phyloP scores from a whole-genome alignment of 2,888 invertebrate species.

The Caenorhabditis sp. region DNA sequence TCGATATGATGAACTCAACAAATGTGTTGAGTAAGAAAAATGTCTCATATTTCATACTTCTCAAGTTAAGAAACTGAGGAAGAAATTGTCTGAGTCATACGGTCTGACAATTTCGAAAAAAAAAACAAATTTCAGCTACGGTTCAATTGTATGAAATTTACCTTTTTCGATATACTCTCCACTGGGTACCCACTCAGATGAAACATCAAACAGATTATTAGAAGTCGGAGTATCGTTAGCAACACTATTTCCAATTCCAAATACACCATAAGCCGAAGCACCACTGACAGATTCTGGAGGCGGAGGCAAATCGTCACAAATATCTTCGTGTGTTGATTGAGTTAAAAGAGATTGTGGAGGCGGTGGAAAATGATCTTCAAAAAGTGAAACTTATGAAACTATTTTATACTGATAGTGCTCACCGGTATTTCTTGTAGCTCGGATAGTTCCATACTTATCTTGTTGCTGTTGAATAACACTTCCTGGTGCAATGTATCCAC shows the following conservation, averaged over 20 bases:
- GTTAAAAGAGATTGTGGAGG: constrained; percentile 24
- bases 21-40: no score
- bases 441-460: constrained; percentile 29
- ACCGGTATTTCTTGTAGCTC: constrained; percentile 2
- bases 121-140: neutral
- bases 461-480: constrained; percentile 34
- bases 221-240: constrained; percentile 13
- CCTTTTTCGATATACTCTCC: constrained; percentile 54
- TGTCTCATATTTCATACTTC: no score
- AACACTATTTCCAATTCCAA: constrained; percentile 9
- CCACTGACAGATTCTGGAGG: constrained; percentile 39
- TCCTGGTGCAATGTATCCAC: constrained; percentile 34
- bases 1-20: no score
- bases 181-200: constrained; percentile 45
- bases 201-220: constrained; percentile 39
- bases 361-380: constrained; percentile 28
- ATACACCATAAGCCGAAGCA: constrained; percentile 32
- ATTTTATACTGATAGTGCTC: neutral
- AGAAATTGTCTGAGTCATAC: neutral
- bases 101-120: neutral
- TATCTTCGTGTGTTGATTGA: constrained; percentile 23
- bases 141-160: no score
- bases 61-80: no score
- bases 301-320: constrained; percentile 40
- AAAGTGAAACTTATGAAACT: no score